phyloP scores from a whole-genome alignment of 2,113 vertebrate species.

The Scytalopus superciliaris region DNA sequence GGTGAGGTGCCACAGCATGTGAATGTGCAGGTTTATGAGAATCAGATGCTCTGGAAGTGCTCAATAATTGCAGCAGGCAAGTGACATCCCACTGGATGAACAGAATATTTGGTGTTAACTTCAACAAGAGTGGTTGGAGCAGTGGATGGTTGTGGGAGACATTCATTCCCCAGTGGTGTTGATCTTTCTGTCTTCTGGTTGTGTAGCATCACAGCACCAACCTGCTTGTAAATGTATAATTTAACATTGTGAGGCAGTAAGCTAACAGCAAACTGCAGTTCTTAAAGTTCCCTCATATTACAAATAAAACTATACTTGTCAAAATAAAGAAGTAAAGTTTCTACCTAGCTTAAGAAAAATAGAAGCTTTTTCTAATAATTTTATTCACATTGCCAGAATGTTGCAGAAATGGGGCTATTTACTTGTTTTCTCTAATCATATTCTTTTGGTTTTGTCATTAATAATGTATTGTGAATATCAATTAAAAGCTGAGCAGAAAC shows the following conservation, averaged over 20 bases:
- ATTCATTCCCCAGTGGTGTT: neutral
- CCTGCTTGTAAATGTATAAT: neutral
- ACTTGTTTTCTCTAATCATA: slow-evolving; percentile 25
- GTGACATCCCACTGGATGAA: neutral
- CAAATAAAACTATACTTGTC: neutral
- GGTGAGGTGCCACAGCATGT: neutral
- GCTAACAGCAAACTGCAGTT: neutral
- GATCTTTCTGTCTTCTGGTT: neutral
- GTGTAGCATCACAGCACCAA: neutral
- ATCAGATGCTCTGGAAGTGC: neutral
- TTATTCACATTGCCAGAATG: neutral
- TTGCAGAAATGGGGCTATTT: slow-evolving; percentile 21
- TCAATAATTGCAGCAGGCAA: neutral
- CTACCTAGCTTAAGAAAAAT: neutral
- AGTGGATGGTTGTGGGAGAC: neutral
- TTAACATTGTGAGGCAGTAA: neutral
- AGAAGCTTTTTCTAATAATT: neutral
- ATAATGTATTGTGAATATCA: slow-evolving; percentile 45
- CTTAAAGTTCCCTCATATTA: neutral
- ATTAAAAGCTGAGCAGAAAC: slow-evolving; percentile 35
- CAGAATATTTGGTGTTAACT: neutral
- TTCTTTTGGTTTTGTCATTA: slow-evolving; percentile 23
- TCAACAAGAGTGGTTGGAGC: neutral
- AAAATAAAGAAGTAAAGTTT: slow-evolving; percentile 1
- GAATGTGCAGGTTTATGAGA: neutral